Evolutionary conservation across 1,140 invertebrate species (phyloP), one percentile per base, ranked within the genome.

Genomic region (Drosophila quadrilineata): DNA sequence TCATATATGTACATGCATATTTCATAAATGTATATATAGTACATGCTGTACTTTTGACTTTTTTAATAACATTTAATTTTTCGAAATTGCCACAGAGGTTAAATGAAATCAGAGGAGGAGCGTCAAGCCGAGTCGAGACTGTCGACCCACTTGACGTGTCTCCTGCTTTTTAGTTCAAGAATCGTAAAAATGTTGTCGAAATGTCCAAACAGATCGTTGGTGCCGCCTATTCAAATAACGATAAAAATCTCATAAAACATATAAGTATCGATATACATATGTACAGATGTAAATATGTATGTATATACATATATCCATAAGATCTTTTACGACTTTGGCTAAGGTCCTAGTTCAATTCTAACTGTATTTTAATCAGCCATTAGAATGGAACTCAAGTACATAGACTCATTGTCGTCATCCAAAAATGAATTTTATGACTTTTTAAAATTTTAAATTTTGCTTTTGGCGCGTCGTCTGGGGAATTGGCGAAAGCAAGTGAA

Each of bases 141-240:
- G 45, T 3, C 57, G 75, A 73, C 53, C 63, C 64, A 82, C 73
- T 84, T 73, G 64, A 73, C 24, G 64, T 33, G 56, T 73, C 48
- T 64, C 53, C 64, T 46, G 31, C 38, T 41, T 57, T 71, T 70
- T 38, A 10, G 21, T 41, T 60, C 59, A 45, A 45, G 57, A 43
- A 60, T 77, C 77, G 57, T 85, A 66, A 84, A 77, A 82, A 56
- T 71, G 56, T 77, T 84, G 72, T 66, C 58, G 60, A 82, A 84
- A 74, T 84, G 77, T 84, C 79, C 40, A 84, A 84, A 84, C 77
- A 84, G 65, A 84, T 84, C 77, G 73, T 84, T 84, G 69, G 72
- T 76, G 64, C 77, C 73, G 72, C 60, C 69, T 73, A 72, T 84
- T 84, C 79, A 85, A 84, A 82, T 85, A 67, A 71, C 77, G 60